These are phyloP conservation scores for Geopemphigus sp. DNA, from an alignment of 1,140 invertebrate species.

Conservation along the genomic window DNA sequence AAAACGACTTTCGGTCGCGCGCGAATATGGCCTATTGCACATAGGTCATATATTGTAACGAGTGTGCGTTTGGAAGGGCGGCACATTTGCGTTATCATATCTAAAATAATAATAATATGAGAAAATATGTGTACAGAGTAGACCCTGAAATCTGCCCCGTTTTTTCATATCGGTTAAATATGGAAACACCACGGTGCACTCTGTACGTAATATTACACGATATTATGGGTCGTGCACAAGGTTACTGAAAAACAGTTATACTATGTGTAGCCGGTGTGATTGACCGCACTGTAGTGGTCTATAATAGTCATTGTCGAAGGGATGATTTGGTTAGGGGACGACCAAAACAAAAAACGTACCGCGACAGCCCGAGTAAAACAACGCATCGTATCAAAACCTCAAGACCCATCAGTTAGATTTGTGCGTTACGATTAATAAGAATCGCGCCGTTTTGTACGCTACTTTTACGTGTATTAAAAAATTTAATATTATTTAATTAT, in stretches of 20 bases:
- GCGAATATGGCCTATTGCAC: neutral
- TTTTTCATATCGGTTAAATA: too few relatives aligned
- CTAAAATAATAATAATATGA: conserved; percentile 15
- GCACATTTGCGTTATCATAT: conserved; percentile 36
- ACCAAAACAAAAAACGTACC: conserved; percentile 8
- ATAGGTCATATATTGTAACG: neutral
- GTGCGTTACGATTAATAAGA: too few relatives aligned
- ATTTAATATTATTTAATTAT: too few relatives aligned
- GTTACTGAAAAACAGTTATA: too few relatives aligned
- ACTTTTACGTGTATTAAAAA: too few relatives aligned
- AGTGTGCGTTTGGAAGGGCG: neutral
- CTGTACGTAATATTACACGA: too few relatives aligned
- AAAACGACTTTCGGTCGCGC: neutral
- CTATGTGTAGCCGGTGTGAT: conserved; percentile 21
- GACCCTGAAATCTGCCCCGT: too few relatives aligned
- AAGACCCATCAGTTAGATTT: too few relatives aligned
- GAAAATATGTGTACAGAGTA: neutral
- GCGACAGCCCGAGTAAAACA: neutral
- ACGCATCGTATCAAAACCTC: neutral
- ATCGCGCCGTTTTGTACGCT: too few relatives aligned
- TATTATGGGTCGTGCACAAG: too few relatives aligned
- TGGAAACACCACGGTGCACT: too few relatives aligned
- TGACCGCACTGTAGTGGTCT: conserved; percentile 10
- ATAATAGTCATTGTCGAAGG: neutral
- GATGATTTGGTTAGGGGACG: neutral